Base-by-base conservation (phyloP, 1,140 invertebrate genomes). In the Leptinotarsa texana region DNA sequence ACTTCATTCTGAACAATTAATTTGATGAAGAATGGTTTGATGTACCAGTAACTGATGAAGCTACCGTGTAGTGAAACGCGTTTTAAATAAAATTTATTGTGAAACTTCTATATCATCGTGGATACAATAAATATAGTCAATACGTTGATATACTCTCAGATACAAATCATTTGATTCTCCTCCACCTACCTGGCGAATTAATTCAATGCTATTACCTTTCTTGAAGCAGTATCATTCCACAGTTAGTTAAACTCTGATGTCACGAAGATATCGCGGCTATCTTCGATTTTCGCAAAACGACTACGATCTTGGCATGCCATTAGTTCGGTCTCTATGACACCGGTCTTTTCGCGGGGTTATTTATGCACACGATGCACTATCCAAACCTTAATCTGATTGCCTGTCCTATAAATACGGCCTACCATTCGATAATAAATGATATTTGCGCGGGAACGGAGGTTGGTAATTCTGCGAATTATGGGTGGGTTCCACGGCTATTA, bases 381-480 rank as follows among this genome's bases (percentile, higher is more conserved):
- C 51, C 17, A 57, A 57, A 17, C n/a, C 15, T 15, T 57, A 57
- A 57, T 57, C 51, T 57, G 51, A 57, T 57, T 57, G 51, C 51
- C 51, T 57, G 51, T 57, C 51, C 51, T 17, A 57, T 57, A 57
- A 57, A 57, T 57, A 57, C 51, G 51, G 51, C 51, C 51, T 57
- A 57, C 51, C 51, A n/a, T 57, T 57, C 51, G 51, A 15, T 57
- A 57, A 57, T 57, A 57, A 57, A 57, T 57, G 51, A 57, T 57
- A 57, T 57, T 57, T 57, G 51, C n/a, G 15, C 51, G 51, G 15
- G 51, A 57, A 57, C 6, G 15, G 5, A 17, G 51, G 51, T 57
- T 57, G 51, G 51, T 57, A 57, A 57, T 57, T 57, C 51, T 57
- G 51, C 51, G 51, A 57, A 57, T 57, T 57, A 57, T 57, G 51